Base-by-base conservation (phyloP, 2,113 vertebrate genomes). In the Dromaius novaehollandiae region DNA sequence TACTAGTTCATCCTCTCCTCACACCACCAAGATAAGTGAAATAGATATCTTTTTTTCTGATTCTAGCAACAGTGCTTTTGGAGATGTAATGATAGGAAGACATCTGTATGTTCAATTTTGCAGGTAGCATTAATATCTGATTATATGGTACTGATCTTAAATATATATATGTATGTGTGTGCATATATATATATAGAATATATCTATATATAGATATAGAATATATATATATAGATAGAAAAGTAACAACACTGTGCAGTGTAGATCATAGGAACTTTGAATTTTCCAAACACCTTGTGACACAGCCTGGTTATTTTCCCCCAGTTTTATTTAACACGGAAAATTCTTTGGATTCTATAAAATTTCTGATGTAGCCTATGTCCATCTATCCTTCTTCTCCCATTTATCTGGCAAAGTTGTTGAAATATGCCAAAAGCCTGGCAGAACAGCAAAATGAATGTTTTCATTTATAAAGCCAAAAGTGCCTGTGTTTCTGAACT, bases 381-480 rank as follows among this genome's bases (percentile, higher is more conserved):
- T 25, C 65, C 32, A 18, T 8, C 65, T 30, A 71, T 69, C 65
- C 48, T 63, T 8, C 65, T 81, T 79, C 36, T 83, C 60, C 53
- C 40, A 4, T 79, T 86, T 82, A 46, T 36, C 77, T 5, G 15
- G 28, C 50, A 44, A 83, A 53, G 66, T 17, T 73, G 53, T 63
- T 86, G 66, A 92, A 90, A 82, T 69, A 69, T 9, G 82, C 48
- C 78, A 86, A 44, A 78, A 82, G 61, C 61, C 26, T 32, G 36
- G 42, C 60, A 90, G 55, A 83, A 90, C 71, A 79, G 77, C 32
- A 95, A 90, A 83, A 82, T 86, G 82, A 95, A 95, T 83, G 86
- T 92, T 90, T 90, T 74, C 66, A 92, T 92, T 95, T 64, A 90
- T 40, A 90, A 86, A 86, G 22, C 78, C 60, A 9, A 74, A 89